phyloP scores from a whole-genome alignment of 2,888 invertebrate species.

The Odontomyia ornata region DNA sequence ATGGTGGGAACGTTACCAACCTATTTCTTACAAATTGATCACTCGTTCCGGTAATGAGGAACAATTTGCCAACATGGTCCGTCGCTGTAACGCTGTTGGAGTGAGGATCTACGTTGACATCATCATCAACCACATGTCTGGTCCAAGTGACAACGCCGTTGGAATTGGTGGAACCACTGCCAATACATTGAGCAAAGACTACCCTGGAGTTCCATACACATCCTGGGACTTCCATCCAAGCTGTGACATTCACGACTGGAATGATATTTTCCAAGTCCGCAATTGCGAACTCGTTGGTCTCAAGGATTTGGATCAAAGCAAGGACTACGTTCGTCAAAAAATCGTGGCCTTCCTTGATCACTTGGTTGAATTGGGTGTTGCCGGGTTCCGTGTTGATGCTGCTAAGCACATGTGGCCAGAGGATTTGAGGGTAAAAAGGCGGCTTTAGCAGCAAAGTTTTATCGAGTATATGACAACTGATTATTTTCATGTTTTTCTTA shows the following conservation, averaged over 20 bases:
- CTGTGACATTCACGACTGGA: slow-evolving; percentile 74
- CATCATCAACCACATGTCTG: slow-evolving; percentile 90
- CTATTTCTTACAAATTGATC: slow-evolving; percentile 78
- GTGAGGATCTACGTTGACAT: slow-evolving; percentile 86
- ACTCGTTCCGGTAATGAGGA: slow-evolving; percentile 81
- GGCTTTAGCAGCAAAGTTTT: not conserved
- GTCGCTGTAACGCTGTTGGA: slow-evolving; percentile 80
- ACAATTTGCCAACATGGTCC: slow-evolving; percentile 79
- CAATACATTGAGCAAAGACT: slow-evolving; percentile 65
- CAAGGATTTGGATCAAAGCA: slow-evolving; percentile 78
- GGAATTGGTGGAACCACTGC: slow-evolving; percentile 74
- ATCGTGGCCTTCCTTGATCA: slow-evolving; percentile 63
- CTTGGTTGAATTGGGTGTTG: slow-evolving; percentile 73
- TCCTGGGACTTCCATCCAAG: slow-evolving; percentile 74
- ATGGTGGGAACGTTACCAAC: slow-evolving; percentile 92
- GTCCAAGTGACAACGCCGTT: slow-evolving; percentile 53
- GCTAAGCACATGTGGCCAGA: slow-evolving; percentile 81
- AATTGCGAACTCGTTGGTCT: slow-evolving; percentile 77
- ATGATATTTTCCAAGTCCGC: slow-evolving; percentile 72
- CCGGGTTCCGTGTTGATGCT: slow-evolving; percentile 84
- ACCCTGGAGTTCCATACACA: slow-evolving; percentile 74
- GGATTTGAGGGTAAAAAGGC: slow-evolving; percentile 67
- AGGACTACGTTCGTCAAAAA: slow-evolving; percentile 71
- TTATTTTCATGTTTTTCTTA: not conserved
- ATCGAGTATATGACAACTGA: too few relatives aligned